Percentiles rank a stretch among this genome's conserved stretches.
Evolutionary conservation across 2,888 invertebrate genomes (phyloP).

Genomic region (Diarsia mendica): DNA sequence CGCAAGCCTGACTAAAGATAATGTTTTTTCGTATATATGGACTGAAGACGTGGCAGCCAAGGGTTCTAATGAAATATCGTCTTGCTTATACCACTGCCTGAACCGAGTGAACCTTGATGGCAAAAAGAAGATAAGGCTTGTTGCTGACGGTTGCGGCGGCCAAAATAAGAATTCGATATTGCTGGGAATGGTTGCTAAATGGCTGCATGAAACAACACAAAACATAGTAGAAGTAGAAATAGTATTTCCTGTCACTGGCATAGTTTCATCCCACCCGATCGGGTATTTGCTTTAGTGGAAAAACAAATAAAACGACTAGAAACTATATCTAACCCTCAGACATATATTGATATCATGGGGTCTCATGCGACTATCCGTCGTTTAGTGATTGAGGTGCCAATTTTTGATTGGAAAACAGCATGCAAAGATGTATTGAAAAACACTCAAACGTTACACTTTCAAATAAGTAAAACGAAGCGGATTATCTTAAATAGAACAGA

Average conservation of each 20-base stretch:
- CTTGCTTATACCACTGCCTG: conserved; percentile 56
- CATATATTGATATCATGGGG: conserved; percentile 55
- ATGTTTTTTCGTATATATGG: conserved; percentile 43
- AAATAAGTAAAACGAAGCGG: conserved; percentile 57
- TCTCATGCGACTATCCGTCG: conserved; percentile 49
- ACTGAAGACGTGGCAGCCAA: conserved; percentile 60
- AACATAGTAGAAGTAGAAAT: conserved; percentile 48
- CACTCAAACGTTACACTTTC: conserved; percentile 57
- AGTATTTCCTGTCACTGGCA: conserved; percentile 63
- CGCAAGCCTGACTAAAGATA: conserved; percentile 39
- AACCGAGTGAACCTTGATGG: conserved; percentile 34
- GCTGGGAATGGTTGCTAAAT: conserved; percentile 61
- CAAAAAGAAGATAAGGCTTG: conserved; percentile 47
- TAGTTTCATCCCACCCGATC: conserved; percentile 58
- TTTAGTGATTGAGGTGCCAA: conserved; percentile 49
- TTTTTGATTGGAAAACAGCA: conserved; percentile 55
- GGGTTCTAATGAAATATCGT: conserved; percentile 62
- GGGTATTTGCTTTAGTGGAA: conserved; percentile 60
- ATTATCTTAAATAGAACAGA: conserved; percentile 48
- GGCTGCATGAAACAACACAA: conserved; percentile 48
- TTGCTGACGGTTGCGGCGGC: conserved; percentile 64
- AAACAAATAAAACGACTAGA: conserved; percentile 56
- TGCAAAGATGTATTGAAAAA: conserved; percentile 53
- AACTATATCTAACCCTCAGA: conserved; percentile 48
- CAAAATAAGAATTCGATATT: conserved; percentile 66